phyloP scores from a whole-genome alignment of 2,888 invertebrate genomes.

The Drosophila stalkeri region DNA sequence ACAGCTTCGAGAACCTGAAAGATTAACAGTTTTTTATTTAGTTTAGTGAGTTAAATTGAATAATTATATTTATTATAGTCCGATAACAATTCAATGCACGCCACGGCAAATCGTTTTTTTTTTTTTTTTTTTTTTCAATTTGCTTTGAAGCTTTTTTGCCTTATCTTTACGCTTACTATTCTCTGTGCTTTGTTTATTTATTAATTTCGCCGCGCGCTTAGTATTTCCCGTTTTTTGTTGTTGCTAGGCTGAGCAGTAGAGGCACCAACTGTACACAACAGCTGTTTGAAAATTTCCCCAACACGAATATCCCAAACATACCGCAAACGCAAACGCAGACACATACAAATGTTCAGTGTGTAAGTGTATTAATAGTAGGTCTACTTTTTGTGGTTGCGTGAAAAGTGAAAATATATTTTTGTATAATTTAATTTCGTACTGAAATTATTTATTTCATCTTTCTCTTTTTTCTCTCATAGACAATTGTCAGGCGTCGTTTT shows the following conservation, averaged over 20 bases:
- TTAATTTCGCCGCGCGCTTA: not conserved
- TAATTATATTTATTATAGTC: no score
- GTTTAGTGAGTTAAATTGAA: not conserved
- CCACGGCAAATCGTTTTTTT: no score
- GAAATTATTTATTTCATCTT: slow-evolving; percentile 34
- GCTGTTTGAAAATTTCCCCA: slow-evolving; percentile 36
- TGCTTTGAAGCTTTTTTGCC: slow-evolving; percentile 12
- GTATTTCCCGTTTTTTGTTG: slow-evolving; percentile 26
- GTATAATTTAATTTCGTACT: slow-evolving; percentile 18
- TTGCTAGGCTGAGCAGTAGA: slow-evolving; percentile 19
- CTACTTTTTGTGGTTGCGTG: not conserved
- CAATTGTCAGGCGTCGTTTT: slow-evolving; percentile 34
- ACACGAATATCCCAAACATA: slow-evolving; percentile 27
- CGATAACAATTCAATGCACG: no score
- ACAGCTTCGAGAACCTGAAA: slow-evolving; percentile 95
- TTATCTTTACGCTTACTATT: slow-evolving; percentile 26
- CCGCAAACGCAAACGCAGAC: not conserved
- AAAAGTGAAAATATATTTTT: slow-evolving; percentile 38
- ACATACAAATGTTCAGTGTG: no score
- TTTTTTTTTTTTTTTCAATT: no score
- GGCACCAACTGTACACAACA: slow-evolving; percentile 37
- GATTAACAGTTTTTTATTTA: slow-evolving; percentile 8
- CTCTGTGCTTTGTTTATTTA: slow-evolving; percentile 33
- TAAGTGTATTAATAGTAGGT: not conserved
- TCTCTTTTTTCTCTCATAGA: slow-evolving; percentile 48